Evolutionary conservation across 2,797 vertebrate species (phyloP).

Genomic region (Potorous gilbertii): DNA sequence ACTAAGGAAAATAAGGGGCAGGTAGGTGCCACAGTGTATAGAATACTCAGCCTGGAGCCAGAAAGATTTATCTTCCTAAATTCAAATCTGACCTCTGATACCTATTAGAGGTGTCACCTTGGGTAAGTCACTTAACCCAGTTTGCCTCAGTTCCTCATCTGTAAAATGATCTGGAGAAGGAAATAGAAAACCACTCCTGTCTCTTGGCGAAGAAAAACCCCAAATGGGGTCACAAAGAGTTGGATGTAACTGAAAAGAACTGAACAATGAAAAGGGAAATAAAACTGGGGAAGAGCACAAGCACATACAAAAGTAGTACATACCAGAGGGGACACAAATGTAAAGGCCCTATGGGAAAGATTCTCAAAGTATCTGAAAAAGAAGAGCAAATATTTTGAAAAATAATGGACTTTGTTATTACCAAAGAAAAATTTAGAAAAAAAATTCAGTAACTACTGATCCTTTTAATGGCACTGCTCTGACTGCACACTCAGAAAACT

Average conservation of each 20-base stretch:
- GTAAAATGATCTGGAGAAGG: not conserved
- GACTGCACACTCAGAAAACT: not conserved
- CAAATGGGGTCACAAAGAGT: not conserved
- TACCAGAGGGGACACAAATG: not conserved
- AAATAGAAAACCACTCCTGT: not conserved
- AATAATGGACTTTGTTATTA: not conserved
- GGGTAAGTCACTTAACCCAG: not conserved
- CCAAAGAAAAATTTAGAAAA: not conserved
- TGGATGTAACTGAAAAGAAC: not conserved
- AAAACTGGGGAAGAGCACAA: not conserved
- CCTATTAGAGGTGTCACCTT: not conserved
- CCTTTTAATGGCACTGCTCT: not conserved
- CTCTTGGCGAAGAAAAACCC: not conserved
- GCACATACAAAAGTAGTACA: not conserved
- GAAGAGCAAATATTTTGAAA: not conserved
- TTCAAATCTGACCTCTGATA: not conserved
- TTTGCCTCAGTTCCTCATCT: not conserved
- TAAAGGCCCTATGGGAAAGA: not conserved
- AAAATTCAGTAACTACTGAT: not conserved
- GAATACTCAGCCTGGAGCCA: not conserved
- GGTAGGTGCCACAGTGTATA: not conserved
- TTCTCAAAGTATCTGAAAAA: not conserved
- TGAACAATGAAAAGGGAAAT: not conserved
- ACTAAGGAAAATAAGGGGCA: not conserved
- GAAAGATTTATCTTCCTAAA: not conserved